phyloP scores from a whole-genome alignment of 2,888 invertebrate genomes.

The Osmoderma eremita region DNA sequence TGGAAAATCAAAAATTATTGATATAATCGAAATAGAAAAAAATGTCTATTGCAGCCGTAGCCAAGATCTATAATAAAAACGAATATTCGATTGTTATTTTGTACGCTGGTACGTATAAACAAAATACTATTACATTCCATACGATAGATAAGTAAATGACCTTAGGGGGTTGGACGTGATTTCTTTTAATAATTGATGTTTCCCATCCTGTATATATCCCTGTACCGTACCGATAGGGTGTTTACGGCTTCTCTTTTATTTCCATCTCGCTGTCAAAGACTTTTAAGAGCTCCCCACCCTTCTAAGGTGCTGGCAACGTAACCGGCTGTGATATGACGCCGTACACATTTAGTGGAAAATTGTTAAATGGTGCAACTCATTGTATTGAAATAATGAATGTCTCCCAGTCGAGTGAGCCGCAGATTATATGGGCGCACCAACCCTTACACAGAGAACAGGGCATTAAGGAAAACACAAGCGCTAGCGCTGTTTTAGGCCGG shows the following conservation, averaged over 20 bases:
- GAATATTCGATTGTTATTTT: too few relatives aligned
- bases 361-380: constrained; percentile 63
- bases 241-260: background rate
- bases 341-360: constrained; percentile 62
- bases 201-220: background rate
- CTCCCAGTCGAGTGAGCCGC: constrained; percentile 57
- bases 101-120: too few relatives aligned
- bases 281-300: background rate
- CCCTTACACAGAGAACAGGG: constrained; percentile 16
- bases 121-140: too few relatives aligned
- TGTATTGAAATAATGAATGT: constrained; percentile 64
- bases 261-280: constrained; percentile 13
- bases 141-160: too few relatives aligned
- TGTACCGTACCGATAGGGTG: constrained; percentile 12
- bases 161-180: too few relatives aligned
- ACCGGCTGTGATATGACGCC: too few relatives aligned
- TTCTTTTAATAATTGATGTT: too few relatives aligned
- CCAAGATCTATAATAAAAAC: too few relatives aligned
- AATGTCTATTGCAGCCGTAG: too few relatives aligned
- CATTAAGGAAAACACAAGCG: constrained; percentile 27
- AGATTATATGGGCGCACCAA: constrained; percentile 42
- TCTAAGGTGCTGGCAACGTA: constrained; percentile 1
- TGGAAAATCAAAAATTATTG: too few relatives aligned
- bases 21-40: too few relatives aligned
- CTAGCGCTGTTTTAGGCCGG: constrained; percentile 17